Base-by-base conservation (phyloP, 2,888 invertebrate species). In the Exephanes ischioxanthus region DNA sequence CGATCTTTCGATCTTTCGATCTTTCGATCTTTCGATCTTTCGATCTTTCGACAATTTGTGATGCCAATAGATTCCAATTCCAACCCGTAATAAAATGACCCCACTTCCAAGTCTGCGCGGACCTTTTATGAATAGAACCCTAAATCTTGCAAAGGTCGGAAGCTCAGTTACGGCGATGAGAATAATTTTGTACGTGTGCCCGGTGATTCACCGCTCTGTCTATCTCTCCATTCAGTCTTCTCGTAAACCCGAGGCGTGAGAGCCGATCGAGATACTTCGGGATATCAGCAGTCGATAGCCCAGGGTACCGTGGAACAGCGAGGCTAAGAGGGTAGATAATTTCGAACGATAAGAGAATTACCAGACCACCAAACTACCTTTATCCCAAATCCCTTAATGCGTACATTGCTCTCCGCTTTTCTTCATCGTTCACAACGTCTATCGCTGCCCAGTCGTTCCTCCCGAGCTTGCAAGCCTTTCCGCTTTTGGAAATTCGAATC, bases 281-380 rank as follows among this genome's bases (percentile, higher is more conserved):
- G 53, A 19, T 7, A 55, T 63, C 73, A 33, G 26, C 26, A 55
- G 53, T 55, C 22, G 63, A n/a, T 71, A 71, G 22, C 63, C 16
- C 7, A n/a, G 45, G 63, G 63, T 51, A 53, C 61, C n/a, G 41
- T 19, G 37, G 53, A 22, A 19, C 30, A 67, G 41, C 51, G 55
- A 75, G 41, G 61, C 75, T 75, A 75, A 84, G 83, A 66, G 83
- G 83, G 80, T 72, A 75, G 80, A 75, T 80, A 55, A 76, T 84
- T 75, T 70, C 48, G 63, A 63, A n/a, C 75, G 83, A 84, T 80
- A 84, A 75, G 73, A 75, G 73, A 75, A 72, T 83, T 78, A 48
- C 58, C 78, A 51, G 61, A 53, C 72, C 63, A 33, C 33, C 51
- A 30, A 75, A 79, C 45, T 67, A 22, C 68, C 73, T 51, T 70